Base-by-base conservation (phyloP, 2,888 invertebrate species). In the Margaritifera margaritifera region DNA sequence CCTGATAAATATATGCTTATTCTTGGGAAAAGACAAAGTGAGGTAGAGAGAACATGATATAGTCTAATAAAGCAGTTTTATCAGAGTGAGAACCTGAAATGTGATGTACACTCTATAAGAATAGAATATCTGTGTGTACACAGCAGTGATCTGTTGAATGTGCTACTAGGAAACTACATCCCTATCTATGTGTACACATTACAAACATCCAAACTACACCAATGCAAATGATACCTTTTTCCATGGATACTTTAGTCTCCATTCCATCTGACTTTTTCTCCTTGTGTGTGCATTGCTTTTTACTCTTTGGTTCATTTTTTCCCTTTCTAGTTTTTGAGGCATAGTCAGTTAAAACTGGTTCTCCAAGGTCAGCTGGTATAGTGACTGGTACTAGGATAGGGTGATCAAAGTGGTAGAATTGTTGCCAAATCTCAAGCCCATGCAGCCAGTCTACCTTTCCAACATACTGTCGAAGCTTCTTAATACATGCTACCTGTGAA, bases 401-500 rank as follows among this genome's bases (percentile, higher is more conserved):
- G 54, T 84, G 75, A 19, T 76, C 73, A 76, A 86, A 87, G 18
- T 80, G 65, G 66, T 81, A 84, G 54, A 89, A 80, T 64, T 82
- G 65, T n/a, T 74, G 71, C 90, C 90, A 90, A 5, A 87, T 87
- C 50, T 71, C 68, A 20, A 90, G 73, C 1, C 90, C 90, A 59
- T 68, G 69, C 4, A 78, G 72, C 90, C 90, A 90, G 77, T 90
- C 83, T 5, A 88, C 76, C 22, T 80, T 70, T 25, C 79, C 78
- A 6, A 88, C 86, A 31, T 89, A 63, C 15, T 82, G 71, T 51
- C 84, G 74, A 6, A 90, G 73, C 56, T 82, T 71, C 8, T 78
- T 69, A 71, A 89, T 74, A 75, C 84, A 83, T 42, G 86, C 87
- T 64, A 83, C 82, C 88, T 89, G 73, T 52, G 77, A 69, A 42